Evolutionary conservation across 2,797 vertebrate species (phyloP), one percentile per base, ranked within the genome.

Genomic region (Hydrophis major): DNA sequence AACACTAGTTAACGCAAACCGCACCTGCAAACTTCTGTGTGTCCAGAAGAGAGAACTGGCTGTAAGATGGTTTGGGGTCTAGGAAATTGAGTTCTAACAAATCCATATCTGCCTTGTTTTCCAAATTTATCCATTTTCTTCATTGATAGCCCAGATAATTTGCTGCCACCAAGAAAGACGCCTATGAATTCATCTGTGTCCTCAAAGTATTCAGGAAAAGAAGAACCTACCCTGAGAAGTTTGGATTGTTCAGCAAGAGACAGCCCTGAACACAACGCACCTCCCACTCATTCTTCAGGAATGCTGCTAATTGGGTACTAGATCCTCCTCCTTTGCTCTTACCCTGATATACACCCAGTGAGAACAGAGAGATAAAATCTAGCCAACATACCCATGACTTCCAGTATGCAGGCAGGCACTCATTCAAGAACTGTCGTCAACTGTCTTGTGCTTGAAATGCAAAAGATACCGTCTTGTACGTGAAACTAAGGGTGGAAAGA

Each of bases 21-120:
- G 0, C 96, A 97, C 96, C 96, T 97, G 96, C 95, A 20, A 1
- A 92, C 20, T 14, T 83, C 92, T 8, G 92, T 22, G 28, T 88
- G 89, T 83, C 94, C n/a, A 55, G 53, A 53, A 0, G 63, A 25
- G 10, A 50, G 32, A 11, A 1, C 59, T 0, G 94, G 91, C 0
- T 50, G 91, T 94, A 92, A 32, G 89, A 50, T 83, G 22, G 2
- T 69, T 2, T 22, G 87, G 10, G 95, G 60, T 86, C 92, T 60
- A 55, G 69, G 89, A 12, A 91, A 14, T 2, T 55, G 89, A 0
- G 25, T 63, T 0, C 91, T 66, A 94, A 74, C n/a, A 59, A 53
- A n/a, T 60, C 83, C 50, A 0, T 93, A 88, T 74, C 69, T 55
- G 69, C 94, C 37, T 0, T 47, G 0, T 0, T 10, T 1, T 78